Evolutionary conservation across 2,797 vertebrate genomes (phyloP), one percentile per base, ranked within the genome.

Genomic region (Pseudotriccus pelzelni): DNA sequence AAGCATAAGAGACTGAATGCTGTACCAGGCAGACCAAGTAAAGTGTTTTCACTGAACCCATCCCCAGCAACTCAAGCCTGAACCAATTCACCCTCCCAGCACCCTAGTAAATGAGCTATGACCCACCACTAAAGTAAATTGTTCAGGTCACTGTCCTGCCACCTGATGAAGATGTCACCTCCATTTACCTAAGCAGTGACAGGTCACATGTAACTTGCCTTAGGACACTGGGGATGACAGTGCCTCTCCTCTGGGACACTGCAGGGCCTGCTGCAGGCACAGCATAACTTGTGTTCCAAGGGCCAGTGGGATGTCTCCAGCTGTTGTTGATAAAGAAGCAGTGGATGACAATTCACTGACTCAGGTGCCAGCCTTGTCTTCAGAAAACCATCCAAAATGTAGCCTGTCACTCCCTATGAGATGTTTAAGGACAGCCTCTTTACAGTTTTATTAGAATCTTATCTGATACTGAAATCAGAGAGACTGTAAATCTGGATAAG

Each of bases 271-370:
- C 30, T 76, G 36, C 0, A 36, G 22, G 34, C 50, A 78, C 49
- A 30, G 44, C 1, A 0, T 6, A 25, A 15, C 0, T 3, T 24
- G 7, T n/a, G 55, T 22, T 52, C 60, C 41, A 76, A 63, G 36
- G 56, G 36, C 7, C 44, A 43, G 9, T 3, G n/a, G 11, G 34
- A 44, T 37, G 10, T n/a, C 16, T 73, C 39, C 2, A 34, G 30
- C 12, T 59, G 27, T 0, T 58, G 25, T 1, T 77, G 44, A 23
- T 68, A 32, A 66, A 84, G 37, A 44, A 60, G 11, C 67, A 30
- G 25, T 23, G 44, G n/a, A 50, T 53, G 64, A 12, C 5, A 6
- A 49, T 63, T 34, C 55, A 39, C 7, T 30, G 41, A 19, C 74
- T 41, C 34, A 49, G 47, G 14, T 44, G 27, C 9, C 59, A 80